These are phyloP conservation scores for Hyaena hyaena DNA, from an alignment of 2,113 vertebrate species.

Conservation along the genomic window DNA sequence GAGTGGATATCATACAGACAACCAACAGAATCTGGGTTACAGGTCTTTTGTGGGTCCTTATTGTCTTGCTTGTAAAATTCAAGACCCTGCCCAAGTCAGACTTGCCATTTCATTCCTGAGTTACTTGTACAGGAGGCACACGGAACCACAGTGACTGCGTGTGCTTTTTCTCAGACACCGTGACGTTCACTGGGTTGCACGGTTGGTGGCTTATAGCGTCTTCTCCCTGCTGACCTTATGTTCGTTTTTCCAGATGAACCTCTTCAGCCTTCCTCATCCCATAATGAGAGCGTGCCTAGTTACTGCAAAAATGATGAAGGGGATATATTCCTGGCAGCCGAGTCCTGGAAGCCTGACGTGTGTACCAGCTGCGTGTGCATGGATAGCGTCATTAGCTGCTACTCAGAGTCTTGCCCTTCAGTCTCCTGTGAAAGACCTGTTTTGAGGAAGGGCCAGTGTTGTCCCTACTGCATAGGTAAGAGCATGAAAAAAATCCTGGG, in stretches of 20 bases:
- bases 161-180: background rate
- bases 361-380: slow-evolving; percentile 94
- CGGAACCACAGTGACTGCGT: background rate
- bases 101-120: background rate
- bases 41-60: background rate
- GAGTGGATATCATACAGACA: background rate
- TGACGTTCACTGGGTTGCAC: accelerated
- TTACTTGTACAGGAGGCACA: background rate
- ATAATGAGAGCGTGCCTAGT: slow-evolving; percentile 90
- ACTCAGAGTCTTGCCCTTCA: slow-evolving; percentile 92
- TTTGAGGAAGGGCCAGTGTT: slow-evolving; percentile 94
- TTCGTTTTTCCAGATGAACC: slow-evolving; percentile 88
- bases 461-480: slow-evolving; percentile 95
- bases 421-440: slow-evolving; percentile 92
- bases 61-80: background rate
- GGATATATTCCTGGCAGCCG: slow-evolving; percentile 94
- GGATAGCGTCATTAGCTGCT: slow-evolving; percentile 92
- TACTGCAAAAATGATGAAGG: slow-evolving; percentile 93
- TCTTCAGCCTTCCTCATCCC: slow-evolving; percentile 86
- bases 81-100: background rate
- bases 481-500: slow-evolving; percentile 30
- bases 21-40: background rate
- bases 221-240: slow-evolving; percentile 57
- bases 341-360: slow-evolving; percentile 95
- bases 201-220: background rate